Evolutionary conservation across 2,797 vertebrate species (phyloP), one percentile per base, ranked within the genome.

Genomic region (Coccyzus lansbergi): DNA sequence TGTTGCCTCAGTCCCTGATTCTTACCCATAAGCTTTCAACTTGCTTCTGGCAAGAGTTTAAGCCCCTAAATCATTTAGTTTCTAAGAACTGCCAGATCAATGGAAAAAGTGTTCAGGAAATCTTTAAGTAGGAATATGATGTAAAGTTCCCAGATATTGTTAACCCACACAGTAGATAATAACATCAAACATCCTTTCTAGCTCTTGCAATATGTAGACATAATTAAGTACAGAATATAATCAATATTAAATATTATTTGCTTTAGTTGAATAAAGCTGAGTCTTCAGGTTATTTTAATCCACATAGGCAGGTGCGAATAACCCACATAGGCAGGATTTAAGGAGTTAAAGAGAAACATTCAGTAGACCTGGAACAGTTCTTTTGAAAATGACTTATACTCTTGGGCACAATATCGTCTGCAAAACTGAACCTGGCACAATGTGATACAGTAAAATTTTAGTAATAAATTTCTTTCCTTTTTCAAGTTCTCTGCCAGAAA

Each of bases 401-500:
- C 92, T 85, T 83, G 86, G 64, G 80, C 77, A 76, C 36, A 76
- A 24, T 94, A 92, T 91, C 59, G 86, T 67, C 91, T 91, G 59
- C 79, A 88, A 95, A 94, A 93, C 74, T 86, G 76, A 92, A 95
- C 67, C 85, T 95, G 94, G 93, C 89, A 88, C 55, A 56, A 56
- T 60, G 74, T 92, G 93, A 92, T 62, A 90, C 79, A 92, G 82
- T 94, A 87, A 94, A 87, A 90, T 78, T 69, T 89, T 67, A 86
- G 93, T 92, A 86, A 96, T 91, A 89, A 88, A 85, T 95, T 93
- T 90, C 68, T 95, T 96, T 95, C 87, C 71, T 70, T 95, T 92
- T 94, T 92, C 58, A 87, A 77, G 24, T 90, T 95, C 84, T 92
- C 75, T 95, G 92, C 89, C 95, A 95, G 92, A 96, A 95, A 93